A percentile compares a stretch with the other conserved stretches of the same genome.
Conservation (phyloP, 2,888 invertebrate species). For the Allacma fusca region DNA sequence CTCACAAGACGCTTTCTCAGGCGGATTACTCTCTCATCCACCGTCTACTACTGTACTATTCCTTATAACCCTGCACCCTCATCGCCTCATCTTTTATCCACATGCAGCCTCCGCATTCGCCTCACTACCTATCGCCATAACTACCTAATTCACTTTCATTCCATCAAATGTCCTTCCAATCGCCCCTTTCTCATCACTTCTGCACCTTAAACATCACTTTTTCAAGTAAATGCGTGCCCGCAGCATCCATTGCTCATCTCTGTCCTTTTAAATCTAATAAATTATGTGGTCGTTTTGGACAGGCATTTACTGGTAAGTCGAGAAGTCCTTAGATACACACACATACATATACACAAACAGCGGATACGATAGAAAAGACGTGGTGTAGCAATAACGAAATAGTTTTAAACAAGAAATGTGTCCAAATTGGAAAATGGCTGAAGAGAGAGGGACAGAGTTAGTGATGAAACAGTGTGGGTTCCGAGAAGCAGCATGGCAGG, state of each 20-base stretch:
- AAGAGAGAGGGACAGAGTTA: background rate
- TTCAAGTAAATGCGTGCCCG: no score
- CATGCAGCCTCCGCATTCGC: background rate
- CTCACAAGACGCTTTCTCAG: background rate
- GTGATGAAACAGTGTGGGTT: background rate
- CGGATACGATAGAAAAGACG: background rate
- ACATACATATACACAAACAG: no score
- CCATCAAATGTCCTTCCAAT: no score
- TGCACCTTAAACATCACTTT: no score
- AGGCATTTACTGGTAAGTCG: no score
- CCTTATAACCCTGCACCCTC: background rate
- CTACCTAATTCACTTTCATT: background rate
- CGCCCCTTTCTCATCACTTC: no score
- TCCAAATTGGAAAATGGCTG: background rate
- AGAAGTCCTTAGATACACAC: no score
- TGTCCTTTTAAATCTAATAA: no score
- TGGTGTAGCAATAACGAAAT: background rate
- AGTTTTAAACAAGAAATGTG: background rate
- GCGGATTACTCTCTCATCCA: conserved; percentile 12
- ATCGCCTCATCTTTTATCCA: background rate
- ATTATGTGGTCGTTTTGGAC: no score
- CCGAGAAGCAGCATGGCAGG: background rate
- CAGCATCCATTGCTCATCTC: no score
- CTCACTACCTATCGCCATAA: background rate
- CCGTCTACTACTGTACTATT: background rate